Percentiles rank a stretch among this genome's conserved stretches.
These are phyloP conservation scores for Sminthurides bifidus DNA, from an alignment of 1,140 invertebrate species.

Conservation along the genomic window DNA sequence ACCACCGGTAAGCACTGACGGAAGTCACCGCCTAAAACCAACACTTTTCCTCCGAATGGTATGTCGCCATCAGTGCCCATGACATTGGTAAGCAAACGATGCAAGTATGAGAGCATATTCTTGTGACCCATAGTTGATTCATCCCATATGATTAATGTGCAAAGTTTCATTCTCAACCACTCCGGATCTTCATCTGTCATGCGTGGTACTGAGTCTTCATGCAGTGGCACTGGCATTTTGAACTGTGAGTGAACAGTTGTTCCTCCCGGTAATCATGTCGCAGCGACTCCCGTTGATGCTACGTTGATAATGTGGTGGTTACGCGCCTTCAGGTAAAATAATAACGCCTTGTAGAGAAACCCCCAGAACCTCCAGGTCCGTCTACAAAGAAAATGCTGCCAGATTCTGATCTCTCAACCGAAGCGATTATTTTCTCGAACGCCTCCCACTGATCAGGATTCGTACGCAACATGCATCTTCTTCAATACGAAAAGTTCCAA, in stretches of 20 bases:
- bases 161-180: too few species aligned
- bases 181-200: too few species aligned
- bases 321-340: constrained; percentile 26
- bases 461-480: not conserved
- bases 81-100: too few species aligned
- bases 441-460: not conserved
- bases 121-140: too few species aligned
- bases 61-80: too few species aligned
- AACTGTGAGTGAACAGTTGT: constrained; percentile 43
- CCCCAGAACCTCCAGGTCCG: constrained; percentile 10
- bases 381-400: constrained; percentile 36
- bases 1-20: too few species aligned
- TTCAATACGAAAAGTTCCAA: not conserved
- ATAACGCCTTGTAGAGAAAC: constrained; percentile 32
- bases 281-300: constrained; percentile 45
- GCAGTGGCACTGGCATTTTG: constrained; percentile 39
- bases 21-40: too few species aligned
- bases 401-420: constrained; percentile 43
- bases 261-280: constrained; percentile 41
- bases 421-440: not conserved
- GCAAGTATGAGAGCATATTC: too few species aligned
- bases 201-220: too few species aligned
- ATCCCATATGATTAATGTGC: too few species aligned
- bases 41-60: too few species aligned
- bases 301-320: constrained; percentile 37